Percentiles rank a stretch among this genome's conserved stretches.
phyloP scores from a whole-genome alignment of 2,797 vertebrate genomes.

The Austrolebias charrua region DNA sequence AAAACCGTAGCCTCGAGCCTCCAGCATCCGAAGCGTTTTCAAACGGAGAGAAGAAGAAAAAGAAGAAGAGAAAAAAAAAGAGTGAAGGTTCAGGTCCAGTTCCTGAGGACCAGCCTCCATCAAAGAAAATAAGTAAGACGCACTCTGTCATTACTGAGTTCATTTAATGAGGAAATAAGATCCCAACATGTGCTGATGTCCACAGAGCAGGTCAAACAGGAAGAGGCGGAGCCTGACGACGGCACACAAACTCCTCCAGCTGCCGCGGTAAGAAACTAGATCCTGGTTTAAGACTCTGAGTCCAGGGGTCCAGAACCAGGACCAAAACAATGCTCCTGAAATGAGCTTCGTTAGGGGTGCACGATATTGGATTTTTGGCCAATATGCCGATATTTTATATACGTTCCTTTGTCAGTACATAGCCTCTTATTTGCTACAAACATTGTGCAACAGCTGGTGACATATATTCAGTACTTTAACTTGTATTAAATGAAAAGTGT shows the following conservation, averaged over 20 bases:
- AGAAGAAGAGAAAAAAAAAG: conserved; percentile 12
- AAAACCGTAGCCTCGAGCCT: neutral
- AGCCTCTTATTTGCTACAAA: too few relatives aligned
- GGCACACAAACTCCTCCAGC: conserved; percentile 4
- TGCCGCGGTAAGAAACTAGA: conserved; percentile 25
- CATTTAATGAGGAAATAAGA: neutral
- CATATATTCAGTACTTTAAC: too few relatives aligned
- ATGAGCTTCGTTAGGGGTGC: too few relatives aligned
- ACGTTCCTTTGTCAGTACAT: too few relatives aligned
- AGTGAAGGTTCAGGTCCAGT: neutral
- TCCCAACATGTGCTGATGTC: neutral
- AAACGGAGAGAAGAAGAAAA: conserved; percentile 35
- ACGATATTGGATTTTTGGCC: too few relatives aligned
- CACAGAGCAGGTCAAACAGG: conserved; percentile 47
- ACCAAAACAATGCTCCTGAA: too few relatives aligned
- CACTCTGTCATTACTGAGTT: neutral
- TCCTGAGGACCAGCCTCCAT: neutral
- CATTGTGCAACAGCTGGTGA: too few relatives aligned
- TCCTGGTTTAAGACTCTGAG: too few relatives aligned
- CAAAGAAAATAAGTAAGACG: conserved; percentile 58
- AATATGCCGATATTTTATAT: too few relatives aligned
- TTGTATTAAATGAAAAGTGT: too few relatives aligned
- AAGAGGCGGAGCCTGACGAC: conserved; percentile 11
- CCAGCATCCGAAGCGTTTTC: neutral
- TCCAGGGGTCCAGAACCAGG: too few relatives aligned